These are phyloP conservation scores for Phyllotreta striolata DNA, from an alignment of 2,888 invertebrate species.

Conservation along the genomic window DNA sequence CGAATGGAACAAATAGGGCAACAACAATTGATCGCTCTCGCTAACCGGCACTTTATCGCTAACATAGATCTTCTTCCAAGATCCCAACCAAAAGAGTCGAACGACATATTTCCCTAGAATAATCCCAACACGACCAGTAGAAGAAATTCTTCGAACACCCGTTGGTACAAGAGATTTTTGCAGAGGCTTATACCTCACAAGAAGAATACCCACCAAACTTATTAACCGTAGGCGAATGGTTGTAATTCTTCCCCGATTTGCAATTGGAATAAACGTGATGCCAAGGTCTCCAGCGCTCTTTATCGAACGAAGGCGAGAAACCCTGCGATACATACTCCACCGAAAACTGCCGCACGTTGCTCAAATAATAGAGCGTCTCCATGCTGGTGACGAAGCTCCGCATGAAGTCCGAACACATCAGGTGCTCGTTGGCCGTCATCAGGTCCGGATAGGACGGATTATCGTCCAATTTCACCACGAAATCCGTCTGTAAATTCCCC, in stretches of 20 bases:
- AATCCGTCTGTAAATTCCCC: slow-evolving; percentile 42
- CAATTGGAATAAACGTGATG: slow-evolving; percentile 61
- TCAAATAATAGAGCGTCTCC: slow-evolving; percentile 58
- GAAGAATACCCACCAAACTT: slow-evolving; percentile 43
- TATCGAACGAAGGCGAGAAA: slow-evolving; percentile 53
- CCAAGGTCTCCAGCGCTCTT: slow-evolving; percentile 60
- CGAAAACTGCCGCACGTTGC: slow-evolving; percentile 53
- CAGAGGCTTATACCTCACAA: no score
- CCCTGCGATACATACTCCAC: slow-evolving; percentile 52
- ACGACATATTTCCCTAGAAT: slow-evolving; percentile 63
- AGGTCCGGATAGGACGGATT: slow-evolving; percentile 54
- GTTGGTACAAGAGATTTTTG: no score
- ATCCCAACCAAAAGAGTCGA: slow-evolving; percentile 62
- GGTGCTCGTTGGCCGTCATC: slow-evolving; percentile 55
- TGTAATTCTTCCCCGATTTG: slow-evolving; percentile 55
- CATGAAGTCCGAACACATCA: slow-evolving; percentile 59
- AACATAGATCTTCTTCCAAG: slow-evolving; percentile 62
- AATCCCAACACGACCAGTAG: not conserved
- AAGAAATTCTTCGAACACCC: no score
- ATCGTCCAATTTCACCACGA: slow-evolving; percentile 46
- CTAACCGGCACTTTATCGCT: slow-evolving; percentile 63
- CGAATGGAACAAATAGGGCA: not conserved
- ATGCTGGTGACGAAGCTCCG: slow-evolving; percentile 58
- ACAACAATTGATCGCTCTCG: slow-evolving; percentile 39
- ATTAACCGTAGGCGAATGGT: slow-evolving; percentile 58